Conservation (phyloP, 2,113 vertebrate genomes). For the Poicephalus gulielmi region DNA sequence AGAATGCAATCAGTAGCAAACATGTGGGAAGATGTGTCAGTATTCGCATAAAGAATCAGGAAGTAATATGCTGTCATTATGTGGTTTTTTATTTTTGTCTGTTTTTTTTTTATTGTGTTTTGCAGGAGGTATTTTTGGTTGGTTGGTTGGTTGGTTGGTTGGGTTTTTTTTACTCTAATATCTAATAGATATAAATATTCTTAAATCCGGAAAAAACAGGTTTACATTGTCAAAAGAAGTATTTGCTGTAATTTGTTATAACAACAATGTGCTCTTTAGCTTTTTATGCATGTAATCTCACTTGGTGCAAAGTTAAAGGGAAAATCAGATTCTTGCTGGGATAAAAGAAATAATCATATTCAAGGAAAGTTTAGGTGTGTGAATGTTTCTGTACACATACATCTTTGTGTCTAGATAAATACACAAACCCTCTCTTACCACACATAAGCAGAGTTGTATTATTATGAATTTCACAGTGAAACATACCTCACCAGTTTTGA, state of each 20-base stretch:
- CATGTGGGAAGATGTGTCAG: neutral
- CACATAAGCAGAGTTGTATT: neutral
- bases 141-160: fast-evolving
- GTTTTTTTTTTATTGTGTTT: neutral
- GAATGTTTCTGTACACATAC: neutral
- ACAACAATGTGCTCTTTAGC: neutral
- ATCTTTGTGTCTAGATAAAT: neutral
- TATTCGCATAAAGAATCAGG: neutral
- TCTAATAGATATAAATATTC: neutral
- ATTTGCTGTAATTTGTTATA: neutral
- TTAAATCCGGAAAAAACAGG: neutral
- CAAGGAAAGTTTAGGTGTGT: neutral
- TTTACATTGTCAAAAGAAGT: neutral
- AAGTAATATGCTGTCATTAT: neutral
- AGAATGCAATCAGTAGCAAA: neutral
- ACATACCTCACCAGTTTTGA: neutral
- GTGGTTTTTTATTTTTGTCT: neutral
- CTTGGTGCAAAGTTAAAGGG: neutral
- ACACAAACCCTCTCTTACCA: neutral
- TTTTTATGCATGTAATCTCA: neutral
- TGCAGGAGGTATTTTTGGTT: neutral
- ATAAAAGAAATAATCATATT: neutral
- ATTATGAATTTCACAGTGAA: neutral
- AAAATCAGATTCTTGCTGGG: neutral
- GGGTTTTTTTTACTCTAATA: neutral